A percentile compares a stretch with the other conserved stretches of the same genome.
Evolutionary conservation across 2,888 invertebrate genomes (phyloP).

Genomic region (Cancer borealis): DNA sequence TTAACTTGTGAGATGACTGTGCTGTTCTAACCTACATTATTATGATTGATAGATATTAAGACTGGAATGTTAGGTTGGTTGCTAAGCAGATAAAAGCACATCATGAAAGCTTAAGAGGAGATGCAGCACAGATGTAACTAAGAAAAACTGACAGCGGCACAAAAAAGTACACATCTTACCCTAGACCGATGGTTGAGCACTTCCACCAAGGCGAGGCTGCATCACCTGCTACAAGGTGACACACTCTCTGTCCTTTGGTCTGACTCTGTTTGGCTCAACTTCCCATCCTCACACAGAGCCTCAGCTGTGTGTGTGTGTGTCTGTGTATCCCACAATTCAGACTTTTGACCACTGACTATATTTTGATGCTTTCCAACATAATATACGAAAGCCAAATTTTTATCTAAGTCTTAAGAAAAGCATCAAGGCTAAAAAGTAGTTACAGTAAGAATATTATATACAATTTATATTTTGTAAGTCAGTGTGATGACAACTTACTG

Average conservation of each 20-base stretch:
- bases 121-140: slow-evolving; percentile 12
- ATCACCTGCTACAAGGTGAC: not conserved
- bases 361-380: not conserved
- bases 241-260: not conserved
- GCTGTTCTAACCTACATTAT: not conserved
- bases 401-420: not conserved
- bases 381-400: not conserved
- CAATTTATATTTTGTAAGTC: not conserved
- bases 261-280: not conserved
- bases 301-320: not conserved
- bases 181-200: not conserved
- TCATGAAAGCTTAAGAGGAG: not conserved
- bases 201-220: not conserved
- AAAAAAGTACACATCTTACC: slow-evolving; percentile 12
- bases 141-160: not conserved
- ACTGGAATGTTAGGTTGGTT: not conserved
- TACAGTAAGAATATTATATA: not conserved
- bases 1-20: not conserved
- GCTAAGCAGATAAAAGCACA: not conserved
- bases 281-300: not conserved
- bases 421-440: not conserved
- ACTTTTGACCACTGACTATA: not conserved
- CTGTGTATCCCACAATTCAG: not conserved
- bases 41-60: not conserved
- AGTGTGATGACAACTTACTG: not conserved